A percentile compares a stretch with the other conserved stretches of the same genome.
These are phyloP conservation scores for Calidris pygmaea DNA, from an alignment of 2,113 vertebrate genomes.

Conservation along the genomic window DNA sequence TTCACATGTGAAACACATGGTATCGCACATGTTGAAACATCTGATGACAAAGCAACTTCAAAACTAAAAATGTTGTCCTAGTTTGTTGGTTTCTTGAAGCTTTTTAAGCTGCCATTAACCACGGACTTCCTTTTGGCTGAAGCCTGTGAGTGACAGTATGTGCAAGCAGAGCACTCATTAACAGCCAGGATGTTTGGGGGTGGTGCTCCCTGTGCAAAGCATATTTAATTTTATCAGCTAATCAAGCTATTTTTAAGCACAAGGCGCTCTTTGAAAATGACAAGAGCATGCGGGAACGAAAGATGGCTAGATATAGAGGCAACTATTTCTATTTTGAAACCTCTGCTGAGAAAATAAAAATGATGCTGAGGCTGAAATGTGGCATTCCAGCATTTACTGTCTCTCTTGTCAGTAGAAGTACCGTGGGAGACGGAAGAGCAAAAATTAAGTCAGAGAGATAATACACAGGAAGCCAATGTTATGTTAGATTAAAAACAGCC, in stretches of 20 bases:
- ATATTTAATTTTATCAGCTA: constrained; percentile 55
- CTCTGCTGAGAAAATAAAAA: constrained; percentile 15
- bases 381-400: background rate
- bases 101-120: constrained; percentile 24
- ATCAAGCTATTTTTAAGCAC: constrained; percentile 55
- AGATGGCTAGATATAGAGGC: background rate
- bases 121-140: constrained; percentile 34
- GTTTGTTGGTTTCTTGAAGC: background rate
- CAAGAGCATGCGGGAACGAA: background rate
- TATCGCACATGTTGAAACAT: background rate
- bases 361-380: background rate
- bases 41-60: background rate
- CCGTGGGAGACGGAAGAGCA: background rate
- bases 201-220: background rate
- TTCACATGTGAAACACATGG: background rate
- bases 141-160: background rate
- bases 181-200: constrained; percentile 43
- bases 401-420: constrained; percentile 9
- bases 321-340: constrained; percentile 35
- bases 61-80: background rate
- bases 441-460: constrained; percentile 33
- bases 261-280: constrained; percentile 9
- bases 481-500: constrained; percentile 38
- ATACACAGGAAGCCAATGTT: constrained; percentile 52
- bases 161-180: constrained; percentile 4